Conservation (phyloP, 1,140 invertebrate species). For the Maconellicoccus hirsutus region DNA sequence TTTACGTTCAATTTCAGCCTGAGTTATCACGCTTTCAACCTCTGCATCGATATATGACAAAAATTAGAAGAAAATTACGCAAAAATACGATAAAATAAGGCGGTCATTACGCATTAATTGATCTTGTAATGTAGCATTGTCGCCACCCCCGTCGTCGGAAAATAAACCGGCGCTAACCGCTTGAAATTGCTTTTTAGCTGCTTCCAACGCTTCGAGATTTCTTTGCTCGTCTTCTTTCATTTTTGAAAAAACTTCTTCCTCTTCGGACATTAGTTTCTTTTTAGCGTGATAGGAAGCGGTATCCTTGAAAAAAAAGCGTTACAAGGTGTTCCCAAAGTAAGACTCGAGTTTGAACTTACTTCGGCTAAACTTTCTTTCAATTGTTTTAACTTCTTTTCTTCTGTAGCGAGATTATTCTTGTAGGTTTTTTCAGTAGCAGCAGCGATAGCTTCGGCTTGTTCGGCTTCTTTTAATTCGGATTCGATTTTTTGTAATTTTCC, state of each 20-base stretch:
- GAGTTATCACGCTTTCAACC: slow-evolving; percentile 58
- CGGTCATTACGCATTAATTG: slow-evolving; percentile 61
- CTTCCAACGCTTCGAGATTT: slow-evolving; percentile 53
- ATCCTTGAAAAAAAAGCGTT: slow-evolving; percentile 39
- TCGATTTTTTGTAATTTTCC: slow-evolving; percentile 54
- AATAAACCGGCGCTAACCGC: slow-evolving; percentile 72
- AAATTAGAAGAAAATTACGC: not conserved
- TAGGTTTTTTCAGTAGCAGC: slow-evolving; percentile 53
- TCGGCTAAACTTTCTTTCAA: slow-evolving; percentile 55
- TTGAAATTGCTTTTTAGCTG: slow-evolving; percentile 67
- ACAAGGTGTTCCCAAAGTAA: not conserved
- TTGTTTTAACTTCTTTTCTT: slow-evolving; percentile 56
- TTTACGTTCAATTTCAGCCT: slow-evolving; percentile 68
- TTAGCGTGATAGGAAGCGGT: slow-evolving; percentile 50
- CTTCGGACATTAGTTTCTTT: slow-evolving; percentile 51
- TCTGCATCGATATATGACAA: slow-evolving; percentile 38
- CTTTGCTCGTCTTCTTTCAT: slow-evolving; percentile 53
- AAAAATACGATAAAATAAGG: not conserved
- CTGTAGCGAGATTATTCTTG: slow-evolving; percentile 54
- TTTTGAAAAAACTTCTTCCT: slow-evolving; percentile 52
- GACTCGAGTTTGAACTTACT: slow-evolving; percentile 30
- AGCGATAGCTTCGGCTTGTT: slow-evolving; percentile 54
- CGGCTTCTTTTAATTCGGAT: slow-evolving; percentile 47
- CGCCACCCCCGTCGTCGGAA: slow-evolving; percentile 66
- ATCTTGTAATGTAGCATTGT: slow-evolving; percentile 74